Base-by-base conservation (phyloP, 2,797 vertebrate species). In the Smutsia gigantea region DNA sequence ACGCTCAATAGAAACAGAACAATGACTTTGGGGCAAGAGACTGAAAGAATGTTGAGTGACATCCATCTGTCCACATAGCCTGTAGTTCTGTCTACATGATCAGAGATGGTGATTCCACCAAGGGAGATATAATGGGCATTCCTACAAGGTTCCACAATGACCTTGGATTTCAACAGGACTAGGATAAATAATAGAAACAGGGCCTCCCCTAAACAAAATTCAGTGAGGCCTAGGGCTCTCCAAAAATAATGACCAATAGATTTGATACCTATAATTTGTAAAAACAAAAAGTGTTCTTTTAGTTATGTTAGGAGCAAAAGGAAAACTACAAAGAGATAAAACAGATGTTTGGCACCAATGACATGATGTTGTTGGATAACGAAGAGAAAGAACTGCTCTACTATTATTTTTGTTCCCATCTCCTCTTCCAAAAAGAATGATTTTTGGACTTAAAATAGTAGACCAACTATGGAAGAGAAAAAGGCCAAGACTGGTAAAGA, bases 341-440 rank as follows among this genome's bases (percentile, higher is more conserved):
- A 51, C 72, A 69, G 37, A 87, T 15, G 66, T n/a, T 53, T 19
- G n/a, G 46, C 11, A 34, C 19, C 79, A 49, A 15, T 7, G 75
- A 55, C 12, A 23, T 25, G 4, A 42, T 25, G 37, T 12, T 85
- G 85, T 37, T 29, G 23, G 29, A 77, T 31, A 77, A 63, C n/a
- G 59, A 53, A 64, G 46, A 15, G 29, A 66, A 84, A 69, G n/a
- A 79, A 21, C 1, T 46, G 42, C 12, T 66, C 49, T 5, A 23
- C 34, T 86, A 1, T 57, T 64, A 77, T 77, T 87, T 92, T 63
- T 34, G 25, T 61, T 68, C 49, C 64, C 71, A 19, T 90, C 46
- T 93, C 74, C 42, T 88, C 37, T 88, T 63, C 88, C n/a, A 66
- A 82, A 75, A 93, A 94, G 63, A 90, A 42, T 49, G 27, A 66